A percentile compares a stretch with the other conserved stretches of the same genome.
Evolutionary conservation across 2,113 vertebrate genomes (phyloP).

Genomic region (Globicephala melas): DNA sequence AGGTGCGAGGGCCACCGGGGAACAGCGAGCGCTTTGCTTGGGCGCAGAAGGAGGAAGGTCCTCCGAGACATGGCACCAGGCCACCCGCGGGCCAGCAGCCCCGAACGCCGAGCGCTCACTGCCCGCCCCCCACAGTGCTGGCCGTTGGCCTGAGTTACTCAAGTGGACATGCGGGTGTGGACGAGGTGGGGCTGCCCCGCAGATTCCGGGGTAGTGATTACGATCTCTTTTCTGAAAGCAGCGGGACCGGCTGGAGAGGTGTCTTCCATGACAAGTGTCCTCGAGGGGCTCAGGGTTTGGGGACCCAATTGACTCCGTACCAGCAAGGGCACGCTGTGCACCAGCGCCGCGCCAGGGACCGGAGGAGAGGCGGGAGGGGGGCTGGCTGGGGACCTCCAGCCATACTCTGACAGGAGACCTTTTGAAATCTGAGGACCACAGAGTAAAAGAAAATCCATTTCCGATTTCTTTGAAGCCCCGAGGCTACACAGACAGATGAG

Average conservation of each 20-base stretch:
- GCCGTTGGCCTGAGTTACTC: rapidly evolving
- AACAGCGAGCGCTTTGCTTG: rapidly evolving
- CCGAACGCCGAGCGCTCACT: rapidly evolving
- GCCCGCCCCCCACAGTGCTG: rapidly evolving
- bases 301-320: rapidly evolving
- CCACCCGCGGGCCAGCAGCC: rapidly evolving
- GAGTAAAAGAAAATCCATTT: conserved; percentile 52
- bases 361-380: not conserved
- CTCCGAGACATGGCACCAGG: rapidly evolving
- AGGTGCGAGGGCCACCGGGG: rapidly evolving
- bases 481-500: not conserved
- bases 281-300: rapidly evolving
- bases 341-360: too few species aligned
- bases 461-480: not conserved
- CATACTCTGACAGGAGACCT: not conserved
- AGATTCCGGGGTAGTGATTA: rapidly evolving
- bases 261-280: rapidly evolving
- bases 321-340: rapidly evolving
- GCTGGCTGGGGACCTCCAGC: not conserved
- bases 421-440: not conserved
- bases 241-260: rapidly evolving
- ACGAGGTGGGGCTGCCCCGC: too few species aligned
- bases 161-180: not conserved
- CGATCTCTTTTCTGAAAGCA: not conserved
- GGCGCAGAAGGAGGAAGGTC: rapidly evolving